phyloP scores from a whole-genome alignment of 2,113 vertebrate species.

The Ginglymostoma cirratum region DNA sequence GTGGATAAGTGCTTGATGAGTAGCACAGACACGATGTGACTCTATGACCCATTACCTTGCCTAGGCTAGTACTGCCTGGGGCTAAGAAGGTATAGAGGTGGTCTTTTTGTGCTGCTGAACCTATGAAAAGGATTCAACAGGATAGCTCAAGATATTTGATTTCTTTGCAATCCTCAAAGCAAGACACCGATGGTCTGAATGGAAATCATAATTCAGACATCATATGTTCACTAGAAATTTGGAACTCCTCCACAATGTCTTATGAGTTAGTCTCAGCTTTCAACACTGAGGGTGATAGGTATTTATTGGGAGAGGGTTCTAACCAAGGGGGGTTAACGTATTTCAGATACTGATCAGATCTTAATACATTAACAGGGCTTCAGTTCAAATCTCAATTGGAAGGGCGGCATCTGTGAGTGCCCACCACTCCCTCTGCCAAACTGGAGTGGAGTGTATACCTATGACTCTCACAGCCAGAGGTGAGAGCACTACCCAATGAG shows the following conservation, averaged over 20 bases:
- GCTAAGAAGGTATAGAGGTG: not conserved
- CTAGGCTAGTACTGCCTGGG: not conserved
- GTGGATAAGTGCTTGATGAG: too few species aligned
- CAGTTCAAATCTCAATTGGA: not conserved
- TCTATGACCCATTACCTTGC: not conserved
- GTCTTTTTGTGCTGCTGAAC: not conserved
- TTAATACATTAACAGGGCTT: too few species aligned
- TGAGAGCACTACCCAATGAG: not conserved
- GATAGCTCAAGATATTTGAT: not conserved
- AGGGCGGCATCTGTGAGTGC: not conserved
- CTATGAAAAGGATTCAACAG: not conserved
- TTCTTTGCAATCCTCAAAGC: not conserved
- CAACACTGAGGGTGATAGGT: not conserved
- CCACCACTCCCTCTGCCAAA: not conserved
- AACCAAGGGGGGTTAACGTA: not conserved
- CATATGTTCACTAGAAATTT: not conserved
- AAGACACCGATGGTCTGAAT: not conserved
- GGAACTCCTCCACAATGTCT: not conserved
- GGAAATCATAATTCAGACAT: not conserved
- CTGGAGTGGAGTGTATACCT: not conserved
- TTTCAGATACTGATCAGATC: not conserved
- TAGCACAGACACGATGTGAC: too few species aligned
- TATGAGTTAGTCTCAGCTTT: not conserved
- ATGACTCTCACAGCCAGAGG: not conserved
- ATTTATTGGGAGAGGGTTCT: not conserved